Percentiles rank a stretch among this genome's conserved stretches.
Conservation (phyloP, 37 sponge, comb jelly and placozoan species). For the Cladorhizidae sp. region DNA sequence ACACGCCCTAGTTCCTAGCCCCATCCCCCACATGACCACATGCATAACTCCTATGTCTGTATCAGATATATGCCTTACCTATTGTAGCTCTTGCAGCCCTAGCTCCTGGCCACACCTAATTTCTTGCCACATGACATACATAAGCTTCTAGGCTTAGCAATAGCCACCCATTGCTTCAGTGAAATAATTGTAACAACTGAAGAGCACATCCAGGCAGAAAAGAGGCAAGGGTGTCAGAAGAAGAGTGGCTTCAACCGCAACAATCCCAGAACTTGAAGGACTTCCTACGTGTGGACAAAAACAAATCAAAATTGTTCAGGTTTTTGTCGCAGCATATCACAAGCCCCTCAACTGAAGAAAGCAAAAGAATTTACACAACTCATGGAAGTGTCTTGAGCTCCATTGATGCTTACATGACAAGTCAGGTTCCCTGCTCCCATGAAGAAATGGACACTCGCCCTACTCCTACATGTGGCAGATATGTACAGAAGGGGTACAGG, state of each 20-base stretch:
- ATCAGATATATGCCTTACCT: too few species aligned
- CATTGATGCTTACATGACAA: constrained; percentile 23
- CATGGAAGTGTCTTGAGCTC: background rate
- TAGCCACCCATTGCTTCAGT: too few species aligned
- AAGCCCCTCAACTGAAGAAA: background rate
- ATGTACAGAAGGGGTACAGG: too few species aligned
- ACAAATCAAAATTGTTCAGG: constrained; percentile 20
- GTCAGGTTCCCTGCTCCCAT: constrained; percentile 26
- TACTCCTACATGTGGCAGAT: constrained; percentile 44
- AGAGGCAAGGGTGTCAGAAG: constrained; percentile 29
- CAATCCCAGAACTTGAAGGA: constrained; percentile 31
- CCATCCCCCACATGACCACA: too few species aligned
- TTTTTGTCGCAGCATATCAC: constrained; percentile 16
- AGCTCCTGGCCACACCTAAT: too few species aligned
- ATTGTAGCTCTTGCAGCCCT: too few species aligned
- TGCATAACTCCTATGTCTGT: too few species aligned
- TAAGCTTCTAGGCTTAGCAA: too few species aligned
- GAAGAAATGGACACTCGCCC: constrained; percentile 48
- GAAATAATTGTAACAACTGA: too few species aligned
- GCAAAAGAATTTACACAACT: constrained; percentile 11
- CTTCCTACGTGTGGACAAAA: constrained; percentile 30
- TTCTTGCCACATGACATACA: too few species aligned
- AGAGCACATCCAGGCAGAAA: constrained; percentile 20
- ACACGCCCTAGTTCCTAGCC: too few species aligned
- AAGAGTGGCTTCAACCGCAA: constrained; percentile 3